Percentiles rank a stretch among this genome's conserved stretches.
These are phyloP conservation scores for Nematostella vectensis DNA, from an alignment of 92 coral and sea anemone genomes.

Conservation along the genomic window DNA sequence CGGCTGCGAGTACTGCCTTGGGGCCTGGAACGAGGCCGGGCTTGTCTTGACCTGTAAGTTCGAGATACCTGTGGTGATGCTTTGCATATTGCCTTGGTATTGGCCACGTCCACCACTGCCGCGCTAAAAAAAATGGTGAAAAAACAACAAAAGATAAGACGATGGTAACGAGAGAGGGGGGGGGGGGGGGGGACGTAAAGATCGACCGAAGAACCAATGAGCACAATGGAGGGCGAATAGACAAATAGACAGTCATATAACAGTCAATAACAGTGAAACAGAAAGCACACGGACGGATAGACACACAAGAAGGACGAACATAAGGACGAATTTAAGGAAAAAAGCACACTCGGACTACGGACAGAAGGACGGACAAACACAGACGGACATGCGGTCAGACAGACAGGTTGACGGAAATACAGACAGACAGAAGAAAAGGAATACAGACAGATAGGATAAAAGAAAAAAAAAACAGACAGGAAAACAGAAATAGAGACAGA, in stretches of 20 bases:
- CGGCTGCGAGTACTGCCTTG: neutral
- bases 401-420: neutral
- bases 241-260: neutral
- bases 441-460: neutral
- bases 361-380: no score
- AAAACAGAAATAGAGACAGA: no score
- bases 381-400: no score
- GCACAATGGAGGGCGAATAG: neutral
- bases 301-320: no score
- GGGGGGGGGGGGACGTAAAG: neutral
- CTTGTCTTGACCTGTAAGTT: neutral
- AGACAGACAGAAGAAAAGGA: no score
- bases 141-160: neutral
- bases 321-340: no score
- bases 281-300: no score
- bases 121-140: neutral
- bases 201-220: neutral
- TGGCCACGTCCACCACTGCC: conserved; percentile 6
- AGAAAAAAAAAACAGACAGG: no score
- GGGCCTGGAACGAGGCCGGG: conserved; percentile 5
- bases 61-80: neutral
- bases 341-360: no score
- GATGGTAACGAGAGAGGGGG: neutral
- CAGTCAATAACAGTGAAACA: neutral
- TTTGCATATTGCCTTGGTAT: neutral